These are phyloP conservation scores for Macrochelys suwanniensis DNA, from an alignment of 2,797 vertebrate genomes.

Conservation along the genomic window DNA sequence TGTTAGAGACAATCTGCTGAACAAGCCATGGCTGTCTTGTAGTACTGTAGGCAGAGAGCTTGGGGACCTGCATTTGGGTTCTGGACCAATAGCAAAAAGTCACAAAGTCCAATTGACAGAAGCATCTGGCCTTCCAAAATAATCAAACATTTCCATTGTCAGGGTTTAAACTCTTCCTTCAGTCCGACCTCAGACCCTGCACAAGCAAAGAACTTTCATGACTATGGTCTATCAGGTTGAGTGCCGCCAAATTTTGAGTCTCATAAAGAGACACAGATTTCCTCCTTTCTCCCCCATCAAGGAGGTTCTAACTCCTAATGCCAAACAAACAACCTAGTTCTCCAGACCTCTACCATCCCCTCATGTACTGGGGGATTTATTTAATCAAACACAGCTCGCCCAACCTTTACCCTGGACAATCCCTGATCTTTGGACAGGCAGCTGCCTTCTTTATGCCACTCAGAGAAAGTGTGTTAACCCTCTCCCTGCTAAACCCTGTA, in stretches of 20 bases:
- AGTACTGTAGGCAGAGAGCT: not conserved
- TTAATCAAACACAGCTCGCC: constrained; percentile 20
- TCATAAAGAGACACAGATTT: too few species aligned
- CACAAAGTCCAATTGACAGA: not conserved
- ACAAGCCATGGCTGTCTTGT: not conserved
- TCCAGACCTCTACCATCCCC: not conserved
- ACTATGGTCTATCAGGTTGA: too few species aligned
- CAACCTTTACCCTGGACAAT: not conserved
- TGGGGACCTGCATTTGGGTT: not conserved
- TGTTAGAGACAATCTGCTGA: not conserved
- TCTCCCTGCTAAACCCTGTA: constrained; percentile 9
- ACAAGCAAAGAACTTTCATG: too few species aligned
- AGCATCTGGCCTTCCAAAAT: not conserved
- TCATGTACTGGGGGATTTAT: not conserved
- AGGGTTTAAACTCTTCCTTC: not conserved
- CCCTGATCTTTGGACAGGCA: not conserved
- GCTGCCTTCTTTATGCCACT: not conserved
- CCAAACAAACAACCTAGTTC: not conserved
- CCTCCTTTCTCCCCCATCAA: not conserved
- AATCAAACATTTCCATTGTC: not conserved
- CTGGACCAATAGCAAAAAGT: not conserved
- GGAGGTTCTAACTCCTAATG: not conserved
- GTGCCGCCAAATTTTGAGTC: too few species aligned
- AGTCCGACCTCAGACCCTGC: too few species aligned
- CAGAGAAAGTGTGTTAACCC: not conserved